Base-by-base conservation (phyloP, 2,797 vertebrate genomes). In the Lutjanus argentimaculatus region DNA sequence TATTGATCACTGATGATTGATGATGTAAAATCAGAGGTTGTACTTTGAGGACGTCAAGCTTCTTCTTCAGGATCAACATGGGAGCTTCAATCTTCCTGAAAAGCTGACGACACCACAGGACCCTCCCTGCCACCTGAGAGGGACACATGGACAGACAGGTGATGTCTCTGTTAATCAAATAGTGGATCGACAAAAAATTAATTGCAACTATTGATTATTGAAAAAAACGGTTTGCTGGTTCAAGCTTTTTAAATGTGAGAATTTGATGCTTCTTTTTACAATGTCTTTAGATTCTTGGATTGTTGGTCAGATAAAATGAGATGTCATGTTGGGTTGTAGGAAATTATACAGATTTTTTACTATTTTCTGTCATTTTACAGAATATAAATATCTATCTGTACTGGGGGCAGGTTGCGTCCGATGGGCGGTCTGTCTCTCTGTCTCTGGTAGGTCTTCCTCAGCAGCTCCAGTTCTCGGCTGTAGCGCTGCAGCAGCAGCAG, bases 31-130 rank as follows among this genome's bases (percentile, higher is more conserved):
- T 13, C 22, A 40, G 15, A 61, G 1, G 46, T 8, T 3, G 2
- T 82, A 97, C 97, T 96, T 96, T 94, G 16, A 97, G 55, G 80
- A 95, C 74, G 9, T 95, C 79, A 0, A 95, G 84, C 86, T 96
- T 96, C 80, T 94, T 93, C 91, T 96, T 96, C 72, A 97, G 89
- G 75, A 95, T 83, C 85, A 91, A 86, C 97, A 97, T 97, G 42
- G 97, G 97, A 73, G 85, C 84, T 69, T 97, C 94, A 40, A 97
- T 94, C 93, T 95, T 97, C 84, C 95, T 94, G 90, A 95, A 96
- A 10, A 97, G 94, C 79, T 96, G 95, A 19, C 94, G 95, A 77
- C 95, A 93, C 97, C 97, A 97, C 89, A 96, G 92, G 67, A 97
- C 94, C 88, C 96, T 95, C 14, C 96, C 96, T 19, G 96, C 81